A percentile compares a stretch with the other conserved stretches of the same genome.
Evolutionary conservation across 2,888 invertebrate genomes (phyloP).

Genomic region (Pterostichus niger): DNA sequence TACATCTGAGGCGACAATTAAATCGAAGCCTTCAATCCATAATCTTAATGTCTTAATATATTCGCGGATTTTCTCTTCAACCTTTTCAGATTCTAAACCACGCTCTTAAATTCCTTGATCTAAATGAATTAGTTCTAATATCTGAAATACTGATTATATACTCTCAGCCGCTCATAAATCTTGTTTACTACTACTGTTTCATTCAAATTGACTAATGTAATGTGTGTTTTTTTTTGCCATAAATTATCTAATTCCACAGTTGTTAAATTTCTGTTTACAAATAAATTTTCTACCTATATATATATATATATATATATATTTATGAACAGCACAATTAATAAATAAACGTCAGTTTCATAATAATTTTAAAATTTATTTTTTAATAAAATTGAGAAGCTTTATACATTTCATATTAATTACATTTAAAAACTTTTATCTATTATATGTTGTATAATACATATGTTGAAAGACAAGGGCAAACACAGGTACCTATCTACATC

Average conservation of each 20-base stretch:
- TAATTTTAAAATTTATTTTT: background rate
- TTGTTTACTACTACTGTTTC: background rate
- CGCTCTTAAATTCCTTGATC: background rate
- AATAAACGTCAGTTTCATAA: background rate
- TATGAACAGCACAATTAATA: no score
- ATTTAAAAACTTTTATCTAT: no score
- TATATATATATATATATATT: no score
- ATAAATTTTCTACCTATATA: no score
- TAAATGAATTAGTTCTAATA: slow-evolving; percentile 12
- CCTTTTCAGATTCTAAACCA: background rate
- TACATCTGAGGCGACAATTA: background rate
- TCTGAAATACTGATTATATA: background rate
- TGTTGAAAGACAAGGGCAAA: background rate
- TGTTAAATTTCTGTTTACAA: no score
- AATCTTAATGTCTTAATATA: slow-evolving; percentile 8
- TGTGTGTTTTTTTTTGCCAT: background rate
- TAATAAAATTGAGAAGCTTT: no score
- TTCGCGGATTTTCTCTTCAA: background rate
- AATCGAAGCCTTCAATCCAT: background rate
- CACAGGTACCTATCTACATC: no score
- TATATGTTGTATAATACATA: background rate
- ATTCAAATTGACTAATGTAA: background rate
- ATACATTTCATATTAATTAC: no score
- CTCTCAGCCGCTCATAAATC: slow-evolving; percentile 10
- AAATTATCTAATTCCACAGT: background rate